A percentile compares a stretch with the other conserved stretches of the same genome.
Evolutionary conservation across 2,797 vertebrate species (phyloP).

Genomic region (Sebastes nivosus): DNA sequence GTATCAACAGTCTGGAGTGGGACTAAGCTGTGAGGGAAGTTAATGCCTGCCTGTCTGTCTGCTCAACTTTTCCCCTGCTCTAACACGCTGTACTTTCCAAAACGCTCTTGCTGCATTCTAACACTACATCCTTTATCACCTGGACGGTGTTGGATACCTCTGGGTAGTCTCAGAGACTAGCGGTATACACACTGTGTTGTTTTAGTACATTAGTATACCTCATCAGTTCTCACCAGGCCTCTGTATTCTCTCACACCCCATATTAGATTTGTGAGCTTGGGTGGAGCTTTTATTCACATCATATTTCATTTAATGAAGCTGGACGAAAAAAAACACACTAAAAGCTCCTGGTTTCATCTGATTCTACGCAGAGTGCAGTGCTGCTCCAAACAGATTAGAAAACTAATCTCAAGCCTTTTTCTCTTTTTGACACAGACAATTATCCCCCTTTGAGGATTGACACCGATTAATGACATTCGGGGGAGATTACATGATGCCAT

Average conservation of each 20-base stretch:
- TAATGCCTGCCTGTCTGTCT: conserved; percentile 78
- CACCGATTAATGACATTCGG: conserved; percentile 67
- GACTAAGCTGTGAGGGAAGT: conserved; percentile 76
- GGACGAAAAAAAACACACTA: background rate
- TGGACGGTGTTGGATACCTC: conserved; percentile 45
- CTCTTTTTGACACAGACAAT: conserved; percentile 61
- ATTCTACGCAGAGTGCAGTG: conserved; percentile 35
- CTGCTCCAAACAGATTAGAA: conserved; percentile 69
- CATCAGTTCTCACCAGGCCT: conserved; percentile 27
- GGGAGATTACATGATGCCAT: conserved; percentile 57
- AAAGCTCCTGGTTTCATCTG: conserved; percentile 58
- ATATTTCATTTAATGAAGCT: conserved; percentile 54
- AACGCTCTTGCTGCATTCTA: conserved; percentile 74
- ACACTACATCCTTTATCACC: conserved; percentile 70
- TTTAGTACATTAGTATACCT: conserved; percentile 51
- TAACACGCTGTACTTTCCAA: conserved; percentile 70
- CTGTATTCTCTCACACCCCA: conserved; percentile 38
- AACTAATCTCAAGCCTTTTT: conserved; percentile 68
- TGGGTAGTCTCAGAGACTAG: conserved; percentile 42
- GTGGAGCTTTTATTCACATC: conserved; percentile 44
- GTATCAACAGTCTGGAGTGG: conserved; percentile 82
- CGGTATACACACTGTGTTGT: conserved; percentile 9
- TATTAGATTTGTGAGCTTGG: conserved; percentile 48
- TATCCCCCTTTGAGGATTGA: conserved; percentile 67
- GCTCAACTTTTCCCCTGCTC: conserved; percentile 69